Evolutionary conservation across 2,888 invertebrate species (phyloP), one percentile per base, ranked within the genome.

Genomic region (Erebia epiphron): DNA sequence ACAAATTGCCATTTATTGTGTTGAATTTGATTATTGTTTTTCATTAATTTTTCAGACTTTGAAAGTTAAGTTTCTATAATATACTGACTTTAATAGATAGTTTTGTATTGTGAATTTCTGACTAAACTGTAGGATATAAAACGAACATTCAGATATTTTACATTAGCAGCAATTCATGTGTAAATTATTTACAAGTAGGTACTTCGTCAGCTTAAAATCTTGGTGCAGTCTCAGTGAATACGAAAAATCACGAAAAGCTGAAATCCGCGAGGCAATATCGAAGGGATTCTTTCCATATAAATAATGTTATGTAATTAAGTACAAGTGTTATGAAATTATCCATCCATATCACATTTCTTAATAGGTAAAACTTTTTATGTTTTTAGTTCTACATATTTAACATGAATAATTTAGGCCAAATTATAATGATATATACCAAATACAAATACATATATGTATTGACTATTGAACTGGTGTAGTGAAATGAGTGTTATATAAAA

Each of bases 401-500:
- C 1, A 41, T 41, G 35, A 41, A 41, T 66, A 70, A 50, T 73
- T 70, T 69, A 73, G 73, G 67, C 71, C 66, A 70, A 73, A 67
- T 69, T 67, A 65, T 67, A 71, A 65, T n/a, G n/a, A n/a, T n/a
- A n/a, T n/a, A n/a, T n/a, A n/a, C n/a, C n/a, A n/a, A n/a, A n/a
- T n/a, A 68, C 67, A 56, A 71, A 61, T 10, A 10, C 58, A 67
- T n/a, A n/a, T n/a, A n/a, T 65, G 61, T 60, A 54, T 65, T 65
- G 67, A 26, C 26, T 61, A 54, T 67, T 67, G 58, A 67, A 64
- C 50, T 65, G 16, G 8, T 46, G 60, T 58, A 67, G 70, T 67
- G 68, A 69, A 70, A 57, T 67, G 72, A 70, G 72, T 74, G 72
- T 70, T 70, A 63, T n/a, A 58, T 35, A 35, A 35, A 35, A 35